Evolutionary conservation across 2,113 vertebrate species (phyloP), one percentile per base, ranked within the genome.

Genomic region (Mesembrinibis cayennensis): DNA sequence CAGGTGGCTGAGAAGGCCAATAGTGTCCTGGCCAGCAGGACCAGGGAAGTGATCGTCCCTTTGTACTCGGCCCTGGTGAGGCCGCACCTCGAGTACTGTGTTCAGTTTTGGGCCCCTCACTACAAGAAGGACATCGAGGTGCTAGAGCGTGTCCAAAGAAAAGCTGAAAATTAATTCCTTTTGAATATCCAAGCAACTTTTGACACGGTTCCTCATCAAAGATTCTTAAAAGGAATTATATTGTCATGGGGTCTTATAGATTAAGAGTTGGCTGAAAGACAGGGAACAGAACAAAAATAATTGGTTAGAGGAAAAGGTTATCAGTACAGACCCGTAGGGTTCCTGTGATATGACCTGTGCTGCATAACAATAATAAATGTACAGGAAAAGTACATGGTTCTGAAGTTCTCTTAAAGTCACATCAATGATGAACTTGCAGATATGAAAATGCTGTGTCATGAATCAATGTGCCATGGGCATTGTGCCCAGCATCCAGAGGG

Each of bases 321-420:
- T 61, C 22, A 72, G 18, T 10, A 52, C 6, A 76, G n/a, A 38
- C 3, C 8, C 1, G 0, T 4, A 30, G 11, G 7, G 11, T n/a
- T 87, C 16, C 47, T 74, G 17, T 38, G 10, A 13, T 55, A 44
- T n/a, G 50, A 70, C 26, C 25, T n/a, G 6, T 58, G 18, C 13
- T 40, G 20, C 9, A 27, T 25, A 21, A 30, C 9, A 72, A 9
- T 70, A 89, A 58, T 38, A 82, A 70, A 62, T 21, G 7, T 22
- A n/a, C 19, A 58, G n/a, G 47, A 78, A 84, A 89, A 82, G 25
- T 34, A 34, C 9, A 19, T 10, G 6, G 12, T 62, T 74, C 44
- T 29, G 18, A 90, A 74, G 25, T 59, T 76, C 22, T 76, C 10
- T 40, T 55, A 66, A 27, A 82, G 53, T 47, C 40, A 15, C 42